Percentiles rank a stretch among this genome's conserved stretches.
Evolutionary conservation across 2,888 invertebrate genomes (phyloP).

Genomic region (Diaperis boleti): DNA sequence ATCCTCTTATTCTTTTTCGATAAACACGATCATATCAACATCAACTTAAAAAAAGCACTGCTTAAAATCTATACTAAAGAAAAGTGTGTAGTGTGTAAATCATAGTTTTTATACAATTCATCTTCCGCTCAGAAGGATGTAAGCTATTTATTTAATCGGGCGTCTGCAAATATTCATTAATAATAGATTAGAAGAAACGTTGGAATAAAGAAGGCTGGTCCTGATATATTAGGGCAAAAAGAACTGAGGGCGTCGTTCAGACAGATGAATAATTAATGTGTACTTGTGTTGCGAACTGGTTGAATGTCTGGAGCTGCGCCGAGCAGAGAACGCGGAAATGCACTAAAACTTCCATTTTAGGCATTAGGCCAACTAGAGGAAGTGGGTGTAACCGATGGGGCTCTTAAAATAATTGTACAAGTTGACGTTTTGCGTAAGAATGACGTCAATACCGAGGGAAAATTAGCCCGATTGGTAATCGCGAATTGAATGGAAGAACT

Average conservation of each 20-base stretch:
- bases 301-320: conserved; percentile 28
- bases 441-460: conserved; percentile 17
- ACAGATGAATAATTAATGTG: conserved; percentile 40
- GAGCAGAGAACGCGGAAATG: conserved; percentile 35
- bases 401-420: conserved; percentile 34
- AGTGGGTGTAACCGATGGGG: conserved; percentile 16
- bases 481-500: conserved; percentile 44
- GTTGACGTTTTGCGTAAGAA: conserved; percentile 6
- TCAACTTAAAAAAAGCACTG: too few relatives aligned
- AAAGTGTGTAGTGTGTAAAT: too few relatives aligned
- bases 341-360: conserved; percentile 40
- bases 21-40: too few relatives aligned
- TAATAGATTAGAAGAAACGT: conserved; percentile 25
- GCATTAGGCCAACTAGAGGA: conserved; percentile 32
- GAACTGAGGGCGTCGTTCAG: conserved; percentile 16
- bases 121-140: too few relatives aligned
- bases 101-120: too few relatives aligned
- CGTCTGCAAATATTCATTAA: conserved; percentile 26
- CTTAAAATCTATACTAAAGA: too few relatives aligned
- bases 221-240: conserved; percentile 30
- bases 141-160: conserved; percentile 11
- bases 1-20: too few relatives aligned
- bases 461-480: conserved; percentile 42
- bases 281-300: conserved; percentile 35
- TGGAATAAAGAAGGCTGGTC: conserved; percentile 14